These are phyloP conservation scores for Nasua narica DNA, from an alignment of 2,797 vertebrate genomes.

Conservation along the genomic window DNA sequence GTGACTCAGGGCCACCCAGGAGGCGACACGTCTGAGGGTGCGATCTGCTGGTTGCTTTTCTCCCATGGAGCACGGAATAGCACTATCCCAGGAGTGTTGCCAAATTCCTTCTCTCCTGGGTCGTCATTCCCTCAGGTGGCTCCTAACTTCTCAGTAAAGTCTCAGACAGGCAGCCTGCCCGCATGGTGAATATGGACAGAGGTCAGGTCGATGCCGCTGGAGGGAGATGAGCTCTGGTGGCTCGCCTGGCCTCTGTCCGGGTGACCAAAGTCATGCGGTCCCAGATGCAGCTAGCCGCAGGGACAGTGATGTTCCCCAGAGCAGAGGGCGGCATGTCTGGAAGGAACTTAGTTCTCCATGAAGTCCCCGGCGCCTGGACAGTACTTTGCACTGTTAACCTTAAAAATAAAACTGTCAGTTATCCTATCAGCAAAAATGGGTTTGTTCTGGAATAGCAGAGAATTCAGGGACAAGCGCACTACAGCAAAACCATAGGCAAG, in stretches of 20 bases:
- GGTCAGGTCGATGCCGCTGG: not conserved
- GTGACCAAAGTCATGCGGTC: no score
- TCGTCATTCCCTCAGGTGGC: not conserved
- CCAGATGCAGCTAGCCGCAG: no score
- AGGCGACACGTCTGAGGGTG: not conserved
- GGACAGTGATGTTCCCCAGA: not conserved
- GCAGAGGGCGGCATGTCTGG: no score
- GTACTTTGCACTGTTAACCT: not conserved
- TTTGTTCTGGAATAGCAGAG: not conserved
- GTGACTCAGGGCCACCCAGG: not conserved
- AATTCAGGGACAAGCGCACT: not conserved
- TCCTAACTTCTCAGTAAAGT: not conserved
- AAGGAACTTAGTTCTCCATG: not conserved
- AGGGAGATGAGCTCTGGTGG: not conserved
- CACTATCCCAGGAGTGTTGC: rapidly evolving
- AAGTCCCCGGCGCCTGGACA: not conserved
- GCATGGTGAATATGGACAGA: not conserved
- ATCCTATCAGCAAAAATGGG: not conserved
- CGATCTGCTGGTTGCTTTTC: not conserved
- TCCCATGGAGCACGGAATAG: rapidly evolving
- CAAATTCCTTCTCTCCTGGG: not conserved
- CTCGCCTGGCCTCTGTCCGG: not conserved
- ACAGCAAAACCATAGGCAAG: not conserved
- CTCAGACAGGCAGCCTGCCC: not conserved
- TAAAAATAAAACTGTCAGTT: not conserved